phyloP scores from a whole-genome alignment of 2,113 vertebrate genomes.

The Sylvilagus bachmani region DNA sequence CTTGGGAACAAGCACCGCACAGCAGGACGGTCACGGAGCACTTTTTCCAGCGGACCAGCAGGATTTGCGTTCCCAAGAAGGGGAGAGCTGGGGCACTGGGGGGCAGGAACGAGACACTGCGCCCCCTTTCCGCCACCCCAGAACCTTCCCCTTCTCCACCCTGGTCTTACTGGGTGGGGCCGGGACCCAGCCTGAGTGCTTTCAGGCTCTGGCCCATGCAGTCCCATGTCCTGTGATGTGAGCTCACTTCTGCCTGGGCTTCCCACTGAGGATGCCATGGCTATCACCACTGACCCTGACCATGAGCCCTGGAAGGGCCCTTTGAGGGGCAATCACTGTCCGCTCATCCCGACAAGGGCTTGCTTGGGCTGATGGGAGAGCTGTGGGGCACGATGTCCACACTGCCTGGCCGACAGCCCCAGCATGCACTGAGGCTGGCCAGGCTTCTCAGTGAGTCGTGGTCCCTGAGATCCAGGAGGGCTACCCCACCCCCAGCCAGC shows the following conservation, averaged over 20 bases:
- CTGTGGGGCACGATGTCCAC: too few species aligned
- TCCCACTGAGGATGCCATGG: neutral
- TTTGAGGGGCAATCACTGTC: neutral
- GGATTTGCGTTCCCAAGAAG: neutral
- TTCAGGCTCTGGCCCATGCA: too few species aligned
- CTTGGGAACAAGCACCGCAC: neutral
- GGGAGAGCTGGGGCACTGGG: neutral
- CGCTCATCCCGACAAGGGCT: neutral
- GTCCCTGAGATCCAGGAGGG: accelerated
- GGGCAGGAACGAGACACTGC: too few species aligned
- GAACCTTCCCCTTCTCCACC: neutral
- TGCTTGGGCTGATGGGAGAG: accelerated
- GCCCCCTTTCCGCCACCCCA: too few species aligned
- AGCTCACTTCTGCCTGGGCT: neutral
- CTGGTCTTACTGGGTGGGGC: neutral
- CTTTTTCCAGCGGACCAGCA: neutral
- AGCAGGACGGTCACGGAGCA: neutral
- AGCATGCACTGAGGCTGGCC: accelerated
- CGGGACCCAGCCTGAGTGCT: too few species aligned
- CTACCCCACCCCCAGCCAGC: neutral
- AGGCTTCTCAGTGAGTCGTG: accelerated
- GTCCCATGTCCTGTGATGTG: too few species aligned
- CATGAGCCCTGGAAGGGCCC: neutral
- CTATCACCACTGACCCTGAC: too few species aligned
- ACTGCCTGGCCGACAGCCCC: neutral